Evolutionary conservation across 2,797 vertebrate species (phyloP).

Genomic region (Melopsittacus undulatus): DNA sequence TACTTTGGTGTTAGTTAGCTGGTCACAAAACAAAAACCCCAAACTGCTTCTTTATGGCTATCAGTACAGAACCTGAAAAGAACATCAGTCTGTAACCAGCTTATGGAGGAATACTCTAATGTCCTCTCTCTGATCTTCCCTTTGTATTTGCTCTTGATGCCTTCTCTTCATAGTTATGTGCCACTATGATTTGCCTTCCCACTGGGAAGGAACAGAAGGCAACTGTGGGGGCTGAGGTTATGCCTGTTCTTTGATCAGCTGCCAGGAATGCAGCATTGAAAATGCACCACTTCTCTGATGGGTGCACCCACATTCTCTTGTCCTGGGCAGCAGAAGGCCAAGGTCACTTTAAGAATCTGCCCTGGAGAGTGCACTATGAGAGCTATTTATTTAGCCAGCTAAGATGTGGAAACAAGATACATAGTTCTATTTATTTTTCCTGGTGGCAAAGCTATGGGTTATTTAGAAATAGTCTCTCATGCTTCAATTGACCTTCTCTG

Average conservation of each 20-base stretch:
- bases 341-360: slow-evolving; percentile 66
- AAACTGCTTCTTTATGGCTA: neutral
- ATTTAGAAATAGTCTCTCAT: slow-evolving; percentile 64
- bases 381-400: slow-evolving; percentile 67
- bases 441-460: slow-evolving; percentile 46
- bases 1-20: neutral
- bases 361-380: slow-evolving; percentile 19
- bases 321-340: slow-evolving; percentile 15
- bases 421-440: slow-evolving; percentile 70
- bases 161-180: neutral
- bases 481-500: slow-evolving; percentile 48
- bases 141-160: neutral
- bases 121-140: neutral
- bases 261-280: slow-evolving; percentile 48
- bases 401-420: slow-evolving; percentile 70
- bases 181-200: slow-evolving; percentile 12
- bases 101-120: neutral
- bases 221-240: slow-evolving; percentile 41
- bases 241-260: slow-evolving; percentile 33
- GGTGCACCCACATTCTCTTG: neutral
- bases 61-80: neutral
- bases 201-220: neutral
- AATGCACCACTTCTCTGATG: slow-evolving; percentile 9
- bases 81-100: neutral
- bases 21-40: neutral